Conservation (phyloP, 2,888 invertebrate genomes). For the Encarsia formosa region DNA sequence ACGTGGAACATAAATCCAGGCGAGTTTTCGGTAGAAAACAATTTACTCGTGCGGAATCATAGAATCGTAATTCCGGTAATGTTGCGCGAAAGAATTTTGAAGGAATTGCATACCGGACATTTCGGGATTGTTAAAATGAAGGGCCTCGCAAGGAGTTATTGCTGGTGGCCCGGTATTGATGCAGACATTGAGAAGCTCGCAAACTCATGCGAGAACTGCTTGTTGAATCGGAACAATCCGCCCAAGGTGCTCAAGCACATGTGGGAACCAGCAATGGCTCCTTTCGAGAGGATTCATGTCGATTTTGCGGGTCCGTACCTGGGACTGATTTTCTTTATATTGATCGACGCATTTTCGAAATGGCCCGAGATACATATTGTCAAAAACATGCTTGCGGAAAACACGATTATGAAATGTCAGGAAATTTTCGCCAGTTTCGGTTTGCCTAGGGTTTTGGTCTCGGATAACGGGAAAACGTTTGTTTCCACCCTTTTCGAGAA, state of each 20-base stretch:
- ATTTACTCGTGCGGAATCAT: constrained; percentile 18
- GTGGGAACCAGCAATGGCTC: constrained; percentile 24
- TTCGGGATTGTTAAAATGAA: constrained; percentile 33
- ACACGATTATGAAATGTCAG: constrained; percentile 18
- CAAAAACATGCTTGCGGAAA: constrained; percentile 9
- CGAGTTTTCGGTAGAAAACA: constrained; percentile 4
- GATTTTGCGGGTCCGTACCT: constrained; percentile 27
- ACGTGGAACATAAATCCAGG: not conserved
- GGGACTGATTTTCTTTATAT: constrained; percentile 23
- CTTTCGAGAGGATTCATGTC: constrained; percentile 26
- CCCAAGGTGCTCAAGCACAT: constrained; percentile 10
- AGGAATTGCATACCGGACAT: constrained; percentile 31
- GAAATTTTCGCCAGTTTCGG: constrained; percentile 26
- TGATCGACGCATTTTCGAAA: constrained; percentile 26
- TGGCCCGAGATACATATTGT: constrained; percentile 23
- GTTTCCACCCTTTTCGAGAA: constrained; percentile 10
- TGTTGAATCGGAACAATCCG: constrained; percentile 18
- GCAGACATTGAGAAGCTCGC: constrained; percentile 17
- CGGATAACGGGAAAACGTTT: constrained; percentile 29
- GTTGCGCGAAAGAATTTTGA: constrained; percentile 18
- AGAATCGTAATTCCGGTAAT: constrained; percentile 9
- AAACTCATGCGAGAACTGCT: constrained; percentile 17
- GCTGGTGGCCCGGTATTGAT: constrained; percentile 32
- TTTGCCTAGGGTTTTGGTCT: constrained; percentile 19
- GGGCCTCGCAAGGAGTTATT: constrained; percentile 28